These are phyloP conservation scores for Cygnus olor DNA, from an alignment of 2,797 vertebrate species.

Conservation along the genomic window DNA sequence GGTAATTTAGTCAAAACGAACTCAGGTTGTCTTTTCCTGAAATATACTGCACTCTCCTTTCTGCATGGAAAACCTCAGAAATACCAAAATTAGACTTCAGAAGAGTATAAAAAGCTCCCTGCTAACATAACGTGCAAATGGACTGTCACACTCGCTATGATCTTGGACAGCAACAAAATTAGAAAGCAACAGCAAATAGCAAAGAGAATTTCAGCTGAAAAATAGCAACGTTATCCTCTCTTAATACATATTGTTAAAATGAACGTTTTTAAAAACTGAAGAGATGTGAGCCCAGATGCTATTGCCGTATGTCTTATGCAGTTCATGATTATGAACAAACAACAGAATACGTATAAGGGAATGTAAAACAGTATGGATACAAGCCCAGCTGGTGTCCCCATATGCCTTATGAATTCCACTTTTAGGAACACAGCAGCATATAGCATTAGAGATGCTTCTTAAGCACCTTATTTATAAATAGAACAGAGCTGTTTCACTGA, in stretches of 20 bases:
- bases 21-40: not conserved
- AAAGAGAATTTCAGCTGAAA: slow-evolving; percentile 34
- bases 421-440: slow-evolving; percentile 54
- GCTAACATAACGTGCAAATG: slow-evolving; percentile 15
- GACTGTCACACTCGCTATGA: not conserved
- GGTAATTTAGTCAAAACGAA: not conserved
- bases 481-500: not conserved
- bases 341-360: slow-evolving; percentile 41
- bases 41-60: not conserved
- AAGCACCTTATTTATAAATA: slow-evolving; percentile 46
- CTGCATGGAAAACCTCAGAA: not conserved
- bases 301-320: slow-evolving; percentile 27
- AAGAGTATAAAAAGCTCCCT: slow-evolving; percentile 19
- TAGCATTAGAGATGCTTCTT: slow-evolving; percentile 18
- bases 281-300: slow-evolving; percentile 49
- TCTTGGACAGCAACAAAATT: slow-evolving; percentile 40
- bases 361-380: slow-evolving; percentile 46
- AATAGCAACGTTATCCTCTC: slow-evolving; percentile 21
- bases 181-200: slow-evolving; percentile 16
- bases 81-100: slow-evolving; percentile 23
- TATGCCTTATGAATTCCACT: slow-evolving; percentile 63
- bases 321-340: slow-evolving; percentile 51
- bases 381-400: slow-evolving; percentile 73
- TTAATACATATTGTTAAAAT: slow-evolving; percentile 60
- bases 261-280: slow-evolving; percentile 45